A percentile compares a stretch with the other conserved stretches of the same genome.
These are phyloP conservation scores for Carassius carassius DNA, from an alignment of 2,113 vertebrate genomes.

Conservation along the genomic window DNA sequence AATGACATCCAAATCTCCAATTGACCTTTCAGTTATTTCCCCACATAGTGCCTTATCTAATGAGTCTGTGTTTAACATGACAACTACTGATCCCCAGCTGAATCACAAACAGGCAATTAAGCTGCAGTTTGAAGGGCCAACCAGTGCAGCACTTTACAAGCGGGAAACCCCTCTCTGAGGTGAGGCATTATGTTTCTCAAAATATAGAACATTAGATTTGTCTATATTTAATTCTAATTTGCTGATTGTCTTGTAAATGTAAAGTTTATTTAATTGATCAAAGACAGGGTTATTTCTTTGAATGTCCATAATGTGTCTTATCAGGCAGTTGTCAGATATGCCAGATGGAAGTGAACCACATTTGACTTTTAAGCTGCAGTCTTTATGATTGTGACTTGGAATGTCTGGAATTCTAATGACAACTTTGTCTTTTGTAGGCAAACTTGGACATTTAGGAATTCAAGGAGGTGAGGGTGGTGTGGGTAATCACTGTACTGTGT, in stretches of 20 bases:
- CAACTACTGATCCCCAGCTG: slow-evolving; percentile 76
- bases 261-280: background rate
- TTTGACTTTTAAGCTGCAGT: background rate
- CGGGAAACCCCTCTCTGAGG: slow-evolving; percentile 81
- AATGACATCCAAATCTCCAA: slow-evolving; percentile 63
- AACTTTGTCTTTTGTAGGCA: slow-evolving; percentile 56
- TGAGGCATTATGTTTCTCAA: slow-evolving; percentile 5
- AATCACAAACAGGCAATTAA: slow-evolving; percentile 83
- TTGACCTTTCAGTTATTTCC: slow-evolving; percentile 51
- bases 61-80: slow-evolving; percentile 66
- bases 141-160: slow-evolving; percentile 76
- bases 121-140: slow-evolving; percentile 83
- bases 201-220: background rate
- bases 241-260: background rate
- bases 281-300: background rate
- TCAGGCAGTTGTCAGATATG: background rate
- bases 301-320: background rate
- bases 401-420: slow-evolving; percentile 58
- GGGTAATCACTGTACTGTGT: slow-evolving; percentile 39
- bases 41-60: slow-evolving; percentile 64
- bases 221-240: background rate
- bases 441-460: slow-evolving; percentile 48
- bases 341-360: slow-evolving; percentile 10
- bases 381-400: slow-evolving; percentile 31
- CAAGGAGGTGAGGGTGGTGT: slow-evolving; percentile 45